Evolutionary conservation across 2,888 invertebrate genomes (phyloP), one percentile per base, ranked within the genome.

Genomic region (Heliconius cydno): DNA sequence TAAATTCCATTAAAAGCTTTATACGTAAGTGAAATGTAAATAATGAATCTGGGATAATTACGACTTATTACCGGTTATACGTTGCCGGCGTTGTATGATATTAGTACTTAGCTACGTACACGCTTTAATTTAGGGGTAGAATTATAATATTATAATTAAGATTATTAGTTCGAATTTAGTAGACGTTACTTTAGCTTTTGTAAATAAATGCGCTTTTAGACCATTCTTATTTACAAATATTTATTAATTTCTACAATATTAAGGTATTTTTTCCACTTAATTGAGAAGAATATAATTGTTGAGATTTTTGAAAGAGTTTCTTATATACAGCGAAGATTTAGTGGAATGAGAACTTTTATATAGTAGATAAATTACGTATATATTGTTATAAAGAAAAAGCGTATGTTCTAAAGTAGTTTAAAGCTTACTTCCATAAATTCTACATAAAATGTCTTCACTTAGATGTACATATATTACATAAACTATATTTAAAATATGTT

Each of bases 21-120:
- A 87, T 86, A 86, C 87, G 83, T 92, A 92, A 92, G 90, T 83
- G 88, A 60, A 89, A 88, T 94, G 94, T 94, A 94, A 80, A 94
- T 92, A 93, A 78, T 88, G 90, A 93, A 92, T 89, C 92, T 91
- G 94, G 94, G 94, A 95, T 95, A 93, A 92, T 92, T 95, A 95
- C 94, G 94, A 95, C 94, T 95, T 95, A 95, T 90, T 94, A 95
- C 92, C 70, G 80, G 79, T 80, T 81, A 80, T 80, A 80, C 60
- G 82, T 82, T 66, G 80, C 78, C 79, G 79, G 76, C 81, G 77
- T 77, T 80, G 79, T 82, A 79, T 73, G 76, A 80, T 77, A 80
- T 80, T 79, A 78, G 73, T 67, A 52, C 72, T 77, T 78, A 72
- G 52, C 9, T 75, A 60, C 79, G 63, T 78, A 80, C n/a, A 66